Evolutionary conservation across 2,888 invertebrate species (phyloP), one percentile per base, ranked within the genome.

Genomic region (Epistrophe grossulariae): DNA sequence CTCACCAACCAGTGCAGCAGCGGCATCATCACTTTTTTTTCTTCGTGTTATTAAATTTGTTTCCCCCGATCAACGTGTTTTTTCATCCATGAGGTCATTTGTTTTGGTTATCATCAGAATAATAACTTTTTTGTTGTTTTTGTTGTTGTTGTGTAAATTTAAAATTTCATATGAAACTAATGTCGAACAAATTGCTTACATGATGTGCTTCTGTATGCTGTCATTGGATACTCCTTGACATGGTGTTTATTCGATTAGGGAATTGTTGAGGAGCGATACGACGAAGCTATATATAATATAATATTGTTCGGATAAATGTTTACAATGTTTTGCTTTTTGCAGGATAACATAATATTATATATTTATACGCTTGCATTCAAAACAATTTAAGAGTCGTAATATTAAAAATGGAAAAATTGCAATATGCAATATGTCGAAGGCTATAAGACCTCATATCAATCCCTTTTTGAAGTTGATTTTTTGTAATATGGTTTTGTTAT

Each of bases 161-260:
- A 68, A 83, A 83, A 83, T 76, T 87, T 83, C 60, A 87, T 87
- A 79, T 72, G 66, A 76, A 83, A 79, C 79, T 79, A 83, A 83
- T 87, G 83, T 79, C 72, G 76, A 76, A 87, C 83, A 87, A 87
- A 87, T 87, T 87, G 83, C 83, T 76, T 79, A 87, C 87, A 87
- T 60, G 87, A 76, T 87, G 76, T 45, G 87, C 83, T 87, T 72
- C 87, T 87, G 87, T 83, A 38, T 68, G 70, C 60, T 83, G 79
- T 83, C 72, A 70, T 76, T 83, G 77, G 73, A 40, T 73, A 76
- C 55, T 48, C 43, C 64, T 66, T 48, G 43, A 68, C 68, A 68
- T 68, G 68, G 68, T 70, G 55, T 70, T 70, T 40, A 55, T 55
- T 70, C 55, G 70, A 70, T 68, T 68, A 68, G 52, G 68, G 68